A percentile compares a stretch with the other conserved stretches of the same genome.
These are phyloP conservation scores for Amphiprion ocellaris DNA, from an alignment of 2,113 vertebrate species.

Conservation along the genomic window DNA sequence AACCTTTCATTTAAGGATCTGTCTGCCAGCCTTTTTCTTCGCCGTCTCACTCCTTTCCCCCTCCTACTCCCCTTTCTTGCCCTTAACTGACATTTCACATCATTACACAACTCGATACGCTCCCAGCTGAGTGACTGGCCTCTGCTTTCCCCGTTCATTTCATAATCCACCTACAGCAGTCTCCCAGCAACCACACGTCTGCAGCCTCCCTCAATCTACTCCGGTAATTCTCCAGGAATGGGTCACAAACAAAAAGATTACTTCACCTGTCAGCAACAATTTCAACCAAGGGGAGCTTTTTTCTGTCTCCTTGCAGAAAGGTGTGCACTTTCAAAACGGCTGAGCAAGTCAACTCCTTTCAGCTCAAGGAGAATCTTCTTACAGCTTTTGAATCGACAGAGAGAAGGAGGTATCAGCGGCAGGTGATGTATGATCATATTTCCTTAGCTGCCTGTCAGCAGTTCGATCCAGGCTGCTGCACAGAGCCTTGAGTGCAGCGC, in stretches of 20 bases:
- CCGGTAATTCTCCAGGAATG: slow-evolving; percentile 24
- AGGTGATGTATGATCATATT: slow-evolving; percentile 64
- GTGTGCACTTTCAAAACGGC: slow-evolving; percentile 3
- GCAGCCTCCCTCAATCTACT: slow-evolving; percentile 38
- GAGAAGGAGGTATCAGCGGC: slow-evolving; percentile 13
- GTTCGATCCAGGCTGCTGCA: slow-evolving; percentile 60
- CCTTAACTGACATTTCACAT: slow-evolving; percentile 73
- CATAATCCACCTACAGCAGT: slow-evolving; percentile 75
- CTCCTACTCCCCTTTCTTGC: slow-evolving; percentile 4
- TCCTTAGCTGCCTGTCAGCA: slow-evolving; percentile 50
- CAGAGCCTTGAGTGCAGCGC: slow-evolving; percentile 46
- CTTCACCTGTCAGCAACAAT: slow-evolving; percentile 23
- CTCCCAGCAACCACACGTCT: slow-evolving; percentile 69
- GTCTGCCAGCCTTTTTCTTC: slow-evolving; percentile 17
- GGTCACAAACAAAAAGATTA: slow-evolving; percentile 38
- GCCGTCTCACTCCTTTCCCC: slow-evolving; percentile 14
- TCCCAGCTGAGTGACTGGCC: slow-evolving; percentile 61
- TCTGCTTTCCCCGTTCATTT: slow-evolving; percentile 52
- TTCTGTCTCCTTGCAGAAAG: slow-evolving; percentile 3
- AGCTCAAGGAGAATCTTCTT: slow-evolving; percentile 34
- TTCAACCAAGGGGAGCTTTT: slow-evolving; percentile 27
- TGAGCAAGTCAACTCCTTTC: slow-evolving; percentile 3
- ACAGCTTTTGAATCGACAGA: slow-evolving; percentile 12
- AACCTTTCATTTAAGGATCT: slow-evolving; percentile 60
- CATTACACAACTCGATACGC: slow-evolving; percentile 63